phyloP scores from a whole-genome alignment of 2,113 vertebrate species.

The Peromyscus californicus region DNA sequence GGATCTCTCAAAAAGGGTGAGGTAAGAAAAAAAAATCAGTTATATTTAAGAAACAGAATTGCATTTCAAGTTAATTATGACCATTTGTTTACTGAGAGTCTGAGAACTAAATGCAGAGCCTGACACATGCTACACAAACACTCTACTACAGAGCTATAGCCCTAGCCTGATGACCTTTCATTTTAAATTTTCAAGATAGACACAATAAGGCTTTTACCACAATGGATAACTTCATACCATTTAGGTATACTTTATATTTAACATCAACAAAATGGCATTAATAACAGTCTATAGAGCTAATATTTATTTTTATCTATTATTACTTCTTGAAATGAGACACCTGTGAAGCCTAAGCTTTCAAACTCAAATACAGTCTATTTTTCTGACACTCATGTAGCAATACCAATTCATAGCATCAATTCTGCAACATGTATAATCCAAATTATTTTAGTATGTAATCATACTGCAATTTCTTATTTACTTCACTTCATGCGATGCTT shows the following conservation, averaged over 20 bases:
- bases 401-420: constrained; percentile 12
- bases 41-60: neutral
- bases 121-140: neutral
- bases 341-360: constrained; percentile 54
- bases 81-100: neutral
- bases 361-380: constrained; percentile 11
- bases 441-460: constrained; percentile 35
- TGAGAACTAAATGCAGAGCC: neutral
- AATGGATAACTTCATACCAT: neutral
- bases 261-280: constrained; percentile 2
- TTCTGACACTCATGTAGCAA: neutral
- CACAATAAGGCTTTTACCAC: constrained; percentile 11
- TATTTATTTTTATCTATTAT: constrained; percentile 48
- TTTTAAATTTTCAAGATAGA: neutral
- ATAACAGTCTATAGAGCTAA: neutral
- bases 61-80: neutral
- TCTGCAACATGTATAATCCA: constrained; percentile 29
- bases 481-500: constrained; percentile 38
- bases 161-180: neutral
- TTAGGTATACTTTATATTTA: constrained; percentile 13
- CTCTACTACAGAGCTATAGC: neutral
- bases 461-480: constrained; percentile 45
- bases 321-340: constrained; percentile 60
- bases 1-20: neutral
- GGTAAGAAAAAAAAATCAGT: neutral